Base-by-base conservation (phyloP, 2,888 invertebrate species). In the Meloe dianella region DNA sequence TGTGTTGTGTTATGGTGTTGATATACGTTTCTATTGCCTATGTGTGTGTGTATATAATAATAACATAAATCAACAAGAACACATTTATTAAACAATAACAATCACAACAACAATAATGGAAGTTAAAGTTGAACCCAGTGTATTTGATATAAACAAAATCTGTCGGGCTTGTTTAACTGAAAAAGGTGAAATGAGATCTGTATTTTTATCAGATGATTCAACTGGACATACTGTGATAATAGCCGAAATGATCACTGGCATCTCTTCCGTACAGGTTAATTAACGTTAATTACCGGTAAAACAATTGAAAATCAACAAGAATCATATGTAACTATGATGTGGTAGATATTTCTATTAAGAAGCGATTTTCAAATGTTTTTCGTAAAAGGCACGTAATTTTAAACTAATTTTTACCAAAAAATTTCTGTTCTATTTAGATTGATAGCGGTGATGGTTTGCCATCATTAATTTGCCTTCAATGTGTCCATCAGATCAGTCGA, bases 361-460 rank as follows among this genome's bases (percentile, higher is more conserved):
- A n/a, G 14, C 12, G 41, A 41, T n/a, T 41, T 41, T 41, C 57
- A 51, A 65, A 62, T 32, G 32, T 60, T 17, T 68, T 71, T 59
- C 29, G 2, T 27, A 30, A 7, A n/a, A 41, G n/a, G n/a, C 17
- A 5, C 17, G n/a, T n/a, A 41, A 41, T 41, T 41, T 41, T n/a
- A n/a, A 32, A 32, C 14, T 35, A 14, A 35, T 14, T 35, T 4
- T 12, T 35, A 4, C n/a, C n/a, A n/a, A n/a, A n/a, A n/a, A n/a
- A n/a, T 7, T 41, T 41, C 0, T n/a, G 5, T 41, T 41, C 3
- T 27, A 9, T 60, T 38, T 35, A 69, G 69, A 67, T 86, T 66
- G 79, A 81, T 75, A 81, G 75, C 71, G 84, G 80, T 29, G 85
- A 86, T 77, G 86, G 86, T 35, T 77, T 86, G 20, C 86, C 86